phyloP scores from a whole-genome alignment of 2,797 vertebrate genomes.

The Tachyglossus aculeatus region DNA sequence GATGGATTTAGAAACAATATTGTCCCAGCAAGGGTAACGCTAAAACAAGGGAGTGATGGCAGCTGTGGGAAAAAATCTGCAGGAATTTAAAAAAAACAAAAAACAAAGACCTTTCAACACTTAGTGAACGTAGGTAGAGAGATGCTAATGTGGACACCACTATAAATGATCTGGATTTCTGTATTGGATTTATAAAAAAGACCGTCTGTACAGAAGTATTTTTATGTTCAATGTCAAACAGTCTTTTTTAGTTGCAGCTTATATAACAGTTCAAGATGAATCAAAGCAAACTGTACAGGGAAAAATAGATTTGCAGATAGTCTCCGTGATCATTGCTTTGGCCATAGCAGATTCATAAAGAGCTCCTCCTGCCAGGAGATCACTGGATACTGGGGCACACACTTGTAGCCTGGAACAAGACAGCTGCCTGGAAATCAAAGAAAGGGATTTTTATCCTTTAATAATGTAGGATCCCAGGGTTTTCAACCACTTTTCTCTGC shows the following conservation, averaged over 20 bases:
- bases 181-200: conserved; percentile 48
- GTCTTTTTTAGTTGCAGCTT: conserved; percentile 30
- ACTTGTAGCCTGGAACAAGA: not conserved
- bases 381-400: not conserved
- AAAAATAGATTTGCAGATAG: conserved; percentile 29
- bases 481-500: not conserved
- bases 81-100: conserved; percentile 34
- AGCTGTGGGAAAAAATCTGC: conserved; percentile 21
- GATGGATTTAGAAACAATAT: conserved; percentile 16
- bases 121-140: conserved; percentile 34
- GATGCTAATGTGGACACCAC: conserved; percentile 48
- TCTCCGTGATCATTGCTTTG: conserved; percentile 29
- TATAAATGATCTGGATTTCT: conserved; percentile 57
- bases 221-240: conserved; percentile 45
- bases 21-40: not conserved
- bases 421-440: not conserved
- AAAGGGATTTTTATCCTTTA: not conserved
- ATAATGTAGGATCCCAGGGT: not conserved
- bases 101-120: conserved; percentile 32
- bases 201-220: conserved; percentile 35
- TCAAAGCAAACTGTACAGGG: conserved; percentile 40
- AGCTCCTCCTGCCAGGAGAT: not conserved
- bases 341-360: conserved; percentile 10
- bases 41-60: conserved; percentile 19
- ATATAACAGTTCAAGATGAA: conserved; percentile 57